phyloP scores from a whole-genome alignment of 2,888 invertebrate species.

The Eupithecia centaureata region DNA sequence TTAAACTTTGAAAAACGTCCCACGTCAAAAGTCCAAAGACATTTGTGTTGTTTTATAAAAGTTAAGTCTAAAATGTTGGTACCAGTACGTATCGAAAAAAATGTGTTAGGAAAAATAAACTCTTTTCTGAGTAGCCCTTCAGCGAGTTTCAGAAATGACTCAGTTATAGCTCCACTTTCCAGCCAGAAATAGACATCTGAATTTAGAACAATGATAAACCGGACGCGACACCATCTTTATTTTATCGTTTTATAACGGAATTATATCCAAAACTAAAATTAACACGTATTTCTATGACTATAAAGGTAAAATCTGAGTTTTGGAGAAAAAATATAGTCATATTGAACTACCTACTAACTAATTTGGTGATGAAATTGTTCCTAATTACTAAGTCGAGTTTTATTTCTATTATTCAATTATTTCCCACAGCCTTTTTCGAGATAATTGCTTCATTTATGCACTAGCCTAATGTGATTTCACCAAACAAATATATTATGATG shows the following conservation, averaged over 20 bases:
- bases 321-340: not conserved
- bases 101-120: not conserved
- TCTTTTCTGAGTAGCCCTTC: not conserved
- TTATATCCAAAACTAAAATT: slow-evolving; percentile 15
- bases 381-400: slow-evolving; percentile 18
- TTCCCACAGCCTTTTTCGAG: slow-evolving; percentile 9
- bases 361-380: not conserved
- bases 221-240: slow-evolving; percentile 47
- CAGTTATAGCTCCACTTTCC: slow-evolving; percentile 52
- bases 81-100: not conserved
- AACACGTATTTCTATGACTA: not conserved
- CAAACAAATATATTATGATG: too few species aligned
- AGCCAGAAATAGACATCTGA: slow-evolving; percentile 57
- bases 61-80: not conserved
- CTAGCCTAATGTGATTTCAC: not conserved
- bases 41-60: not conserved
- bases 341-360: not conserved
- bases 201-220: slow-evolving; percentile 51
- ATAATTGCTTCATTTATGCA: not conserved
- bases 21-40: not conserved
- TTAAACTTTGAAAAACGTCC: not conserved
- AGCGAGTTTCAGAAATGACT: not conserved
- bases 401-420: slow-evolving; percentile 15
- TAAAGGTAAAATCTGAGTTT: not conserved
- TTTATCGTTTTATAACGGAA: slow-evolving; percentile 36